A percentile compares a stretch with the other conserved stretches of the same genome.
Conservation (phyloP, 2,888 invertebrate species). For the Cylindroiulus punctatus region DNA sequence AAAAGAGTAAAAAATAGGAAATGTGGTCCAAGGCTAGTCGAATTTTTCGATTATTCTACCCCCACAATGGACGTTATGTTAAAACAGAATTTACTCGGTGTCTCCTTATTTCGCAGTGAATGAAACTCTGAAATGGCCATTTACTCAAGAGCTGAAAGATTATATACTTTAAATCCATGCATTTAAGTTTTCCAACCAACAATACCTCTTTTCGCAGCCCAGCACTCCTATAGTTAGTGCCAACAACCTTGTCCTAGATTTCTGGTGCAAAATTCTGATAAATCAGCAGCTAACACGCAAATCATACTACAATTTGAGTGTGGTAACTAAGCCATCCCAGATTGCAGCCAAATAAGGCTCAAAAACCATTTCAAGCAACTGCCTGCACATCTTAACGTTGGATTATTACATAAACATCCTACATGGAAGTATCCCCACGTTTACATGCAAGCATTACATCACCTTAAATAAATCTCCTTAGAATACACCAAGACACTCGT, state of each 20-base stretch:
- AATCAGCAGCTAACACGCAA: background rate
- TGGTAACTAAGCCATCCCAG: background rate
- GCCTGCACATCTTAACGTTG: background rate
- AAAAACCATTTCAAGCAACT: background rate
- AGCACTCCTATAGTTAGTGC: slow-evolving; percentile 16
- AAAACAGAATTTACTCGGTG: slow-evolving; percentile 3
- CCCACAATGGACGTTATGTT: background rate
- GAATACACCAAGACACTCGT: too few relatives aligned
- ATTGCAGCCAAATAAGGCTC: background rate
- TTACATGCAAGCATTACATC: too few relatives aligned
- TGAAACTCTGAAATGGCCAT: slow-evolving; percentile 2
- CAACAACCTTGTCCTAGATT: slow-evolving; percentile 38
- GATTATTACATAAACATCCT: too few relatives aligned
- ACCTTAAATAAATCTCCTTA: too few relatives aligned
- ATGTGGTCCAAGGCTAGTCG: slow-evolving; percentile 20
- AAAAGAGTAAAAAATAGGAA: background rate
- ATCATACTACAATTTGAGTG: background rate
- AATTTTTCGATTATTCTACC: background rate
- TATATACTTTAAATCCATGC: too few relatives aligned
- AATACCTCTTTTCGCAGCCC: background rate
- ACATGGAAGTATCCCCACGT: too few relatives aligned
- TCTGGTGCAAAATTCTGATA: background rate
- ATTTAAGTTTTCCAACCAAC: background rate
- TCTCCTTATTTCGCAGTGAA: background rate
- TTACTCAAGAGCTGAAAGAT: background rate